A percentile compares a stretch with the other conserved stretches of the same genome.
phyloP scores from a whole-genome alignment of 2,113 vertebrate genomes.

The Fulica atra region DNA sequence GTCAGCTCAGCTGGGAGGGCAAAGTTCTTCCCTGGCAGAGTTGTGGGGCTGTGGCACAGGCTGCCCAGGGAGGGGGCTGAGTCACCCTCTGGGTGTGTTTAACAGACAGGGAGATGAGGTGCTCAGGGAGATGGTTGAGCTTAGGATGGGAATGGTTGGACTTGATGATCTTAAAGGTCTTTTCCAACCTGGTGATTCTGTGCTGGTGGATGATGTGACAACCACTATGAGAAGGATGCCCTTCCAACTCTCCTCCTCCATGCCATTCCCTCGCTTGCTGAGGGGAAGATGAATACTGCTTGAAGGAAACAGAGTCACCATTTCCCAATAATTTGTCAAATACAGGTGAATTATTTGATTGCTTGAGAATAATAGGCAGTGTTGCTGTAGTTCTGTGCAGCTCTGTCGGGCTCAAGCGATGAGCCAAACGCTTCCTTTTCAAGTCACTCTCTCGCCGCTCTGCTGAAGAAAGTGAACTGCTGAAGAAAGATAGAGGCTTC shows the following conservation, averaged over 20 bases:
- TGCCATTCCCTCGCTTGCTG: accelerated
- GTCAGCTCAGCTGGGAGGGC: too few relatives aligned
- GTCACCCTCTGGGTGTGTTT: too few relatives aligned
- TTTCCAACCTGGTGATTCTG: too few relatives aligned
- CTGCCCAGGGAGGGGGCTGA: too few relatives aligned
- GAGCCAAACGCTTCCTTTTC: background rate
- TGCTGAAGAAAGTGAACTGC: background rate
- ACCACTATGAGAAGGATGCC: accelerated
- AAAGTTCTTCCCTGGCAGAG: too few relatives aligned
- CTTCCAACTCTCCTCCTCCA: background rate
- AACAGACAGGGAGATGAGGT: too few relatives aligned
- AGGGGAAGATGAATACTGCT: background rate
- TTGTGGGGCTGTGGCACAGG: too few relatives aligned
- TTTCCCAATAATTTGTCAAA: background rate
- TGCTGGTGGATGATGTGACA: too few relatives aligned
- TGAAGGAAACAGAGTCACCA: background rate
- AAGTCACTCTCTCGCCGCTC: background rate
- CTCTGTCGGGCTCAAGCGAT: accelerated
- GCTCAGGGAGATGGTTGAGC: too few relatives aligned
- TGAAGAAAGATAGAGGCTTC: background rate
- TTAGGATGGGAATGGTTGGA: too few relatives aligned
- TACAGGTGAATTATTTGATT: accelerated
- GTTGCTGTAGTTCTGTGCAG: background rate
- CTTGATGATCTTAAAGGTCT: too few relatives aligned
- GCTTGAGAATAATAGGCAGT: background rate